Conservation (phyloP, 2,113 vertebrate genomes). For the Gracilinanus agilis region DNA sequence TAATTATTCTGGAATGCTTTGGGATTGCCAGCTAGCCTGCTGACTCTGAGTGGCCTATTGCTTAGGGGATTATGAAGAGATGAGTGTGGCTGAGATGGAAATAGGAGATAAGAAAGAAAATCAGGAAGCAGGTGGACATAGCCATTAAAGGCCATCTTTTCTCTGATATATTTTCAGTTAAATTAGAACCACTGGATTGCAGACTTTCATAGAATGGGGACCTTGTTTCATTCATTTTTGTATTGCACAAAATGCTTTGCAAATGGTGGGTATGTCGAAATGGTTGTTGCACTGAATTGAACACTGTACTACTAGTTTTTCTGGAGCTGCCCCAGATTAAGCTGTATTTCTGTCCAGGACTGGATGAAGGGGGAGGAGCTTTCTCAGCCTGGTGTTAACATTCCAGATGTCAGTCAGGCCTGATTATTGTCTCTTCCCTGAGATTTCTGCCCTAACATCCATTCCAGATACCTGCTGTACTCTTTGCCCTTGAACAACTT, state of each 20-base stretch:
- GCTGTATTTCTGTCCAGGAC: neutral
- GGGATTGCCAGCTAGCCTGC: neutral
- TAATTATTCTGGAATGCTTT: neutral
- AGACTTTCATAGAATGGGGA: neutral
- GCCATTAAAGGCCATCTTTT: neutral
- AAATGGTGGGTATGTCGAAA: neutral
- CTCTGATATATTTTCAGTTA: neutral
- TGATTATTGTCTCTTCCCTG: neutral
- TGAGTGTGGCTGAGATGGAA: neutral
- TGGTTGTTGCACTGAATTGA: neutral
- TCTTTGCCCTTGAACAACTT: neutral
- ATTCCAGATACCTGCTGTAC: neutral
- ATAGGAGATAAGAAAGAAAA: neutral
- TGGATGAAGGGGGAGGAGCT: neutral
- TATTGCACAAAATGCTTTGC: neutral
- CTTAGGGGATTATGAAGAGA: neutral
- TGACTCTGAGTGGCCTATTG: neutral
- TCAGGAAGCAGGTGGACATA: neutral
- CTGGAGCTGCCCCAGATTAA: neutral
- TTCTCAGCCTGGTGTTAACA: neutral
- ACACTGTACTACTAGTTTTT: neutral
- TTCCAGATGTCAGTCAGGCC: neutral
- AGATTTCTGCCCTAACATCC: neutral
- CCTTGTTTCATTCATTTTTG: neutral
- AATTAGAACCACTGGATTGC: neutral